A percentile compares a stretch with the other conserved stretches of the same genome.
Evolutionary conservation across 2,888 invertebrate genomes (phyloP).

Genomic region (Drosophila anomalata): DNA sequence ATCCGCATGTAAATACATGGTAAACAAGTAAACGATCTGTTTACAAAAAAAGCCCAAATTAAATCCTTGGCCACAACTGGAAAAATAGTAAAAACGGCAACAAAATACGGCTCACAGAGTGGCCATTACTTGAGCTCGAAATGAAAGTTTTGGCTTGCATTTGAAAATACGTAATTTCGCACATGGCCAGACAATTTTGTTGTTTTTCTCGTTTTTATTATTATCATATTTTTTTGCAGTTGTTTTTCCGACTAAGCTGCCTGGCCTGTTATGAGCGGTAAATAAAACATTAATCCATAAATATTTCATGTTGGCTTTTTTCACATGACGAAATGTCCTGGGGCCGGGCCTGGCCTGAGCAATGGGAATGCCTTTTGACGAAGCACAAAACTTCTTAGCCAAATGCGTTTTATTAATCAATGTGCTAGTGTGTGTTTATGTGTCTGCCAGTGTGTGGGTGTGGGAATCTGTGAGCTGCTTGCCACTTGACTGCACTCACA

Average conservation of each 20-base stretch:
- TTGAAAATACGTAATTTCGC: constrained; percentile 39
- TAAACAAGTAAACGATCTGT: constrained; percentile 37
- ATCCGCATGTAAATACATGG: constrained; percentile 42
- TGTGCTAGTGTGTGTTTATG: constrained; percentile 39
- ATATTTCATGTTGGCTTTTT: constrained; percentile 29
- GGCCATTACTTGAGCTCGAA: constrained; percentile 17
- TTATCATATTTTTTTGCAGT: background rate
- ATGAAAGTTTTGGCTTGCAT: constrained; percentile 29
- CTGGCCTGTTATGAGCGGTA: constrained; percentile 6
- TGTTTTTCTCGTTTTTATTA: background rate
- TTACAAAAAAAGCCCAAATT: constrained; percentile 31
- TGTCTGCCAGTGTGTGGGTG: constrained; percentile 17
- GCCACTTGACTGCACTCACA: constrained; percentile 69
- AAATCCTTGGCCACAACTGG: constrained; percentile 34
- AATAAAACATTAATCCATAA: constrained; percentile 42
- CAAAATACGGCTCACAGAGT: constrained; percentile 1
- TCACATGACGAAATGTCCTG: constrained; percentile 41
- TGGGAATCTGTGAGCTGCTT: constrained; percentile 52
- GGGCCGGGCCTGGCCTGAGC: constrained; percentile 26
- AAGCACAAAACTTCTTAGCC: constrained; percentile 66
- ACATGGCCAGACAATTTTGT: constrained; percentile 37
- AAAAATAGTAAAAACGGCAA: background rate
- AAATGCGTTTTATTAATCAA: constrained; percentile 74
- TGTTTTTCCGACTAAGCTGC: background rate
- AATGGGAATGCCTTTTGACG: constrained; percentile 43